Percentiles rank a stretch among this genome's conserved stretches.
These are phyloP conservation scores for Chironomus tepperi DNA, from an alignment of 1,140 invertebrate species.

Conservation along the genomic window DNA sequence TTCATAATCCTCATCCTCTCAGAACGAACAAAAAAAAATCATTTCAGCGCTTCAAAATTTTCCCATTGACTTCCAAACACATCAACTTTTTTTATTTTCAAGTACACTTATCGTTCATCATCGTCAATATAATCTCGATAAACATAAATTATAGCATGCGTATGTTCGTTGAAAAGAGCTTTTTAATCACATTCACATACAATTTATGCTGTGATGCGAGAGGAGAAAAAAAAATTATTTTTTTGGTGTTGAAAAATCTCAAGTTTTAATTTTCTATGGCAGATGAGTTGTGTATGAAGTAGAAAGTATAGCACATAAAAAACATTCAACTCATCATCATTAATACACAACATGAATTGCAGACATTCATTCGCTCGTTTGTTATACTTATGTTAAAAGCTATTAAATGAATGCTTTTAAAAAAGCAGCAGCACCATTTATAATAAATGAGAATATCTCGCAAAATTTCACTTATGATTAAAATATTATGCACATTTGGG, in stretches of 20 bases:
- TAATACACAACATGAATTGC: constrained; percentile 13
- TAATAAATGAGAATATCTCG: too few species aligned
- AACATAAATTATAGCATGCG: constrained; percentile 1
- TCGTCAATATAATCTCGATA: constrained; percentile 8
- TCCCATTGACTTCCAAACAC: not conserved
- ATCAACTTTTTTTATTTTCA: not conserved
- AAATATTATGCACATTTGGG: too few species aligned
- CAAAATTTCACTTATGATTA: too few species aligned
- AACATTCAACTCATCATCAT: constrained; percentile 10
- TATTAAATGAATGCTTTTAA: constrained; percentile 14
- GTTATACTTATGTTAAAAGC: not conserved
- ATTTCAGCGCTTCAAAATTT: too few species aligned
- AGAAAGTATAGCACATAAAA: too few species aligned
- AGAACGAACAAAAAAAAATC: too few species aligned
- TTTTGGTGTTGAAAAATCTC: too few species aligned
- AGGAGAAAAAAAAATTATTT: not conserved
- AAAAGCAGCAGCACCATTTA: too few species aligned
- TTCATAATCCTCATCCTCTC: too few species aligned
- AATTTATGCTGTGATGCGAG: not conserved
- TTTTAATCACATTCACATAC: not conserved
- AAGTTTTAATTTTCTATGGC: not conserved
- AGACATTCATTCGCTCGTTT: not conserved
- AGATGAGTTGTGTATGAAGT: not conserved
- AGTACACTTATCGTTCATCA: not conserved
- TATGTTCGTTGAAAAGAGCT: not conserved